A percentile compares a stretch with the other conserved stretches of the same genome.
phyloP scores from a whole-genome alignment of 2,113 vertebrate species.

The Chaetura pelagica region DNA sequence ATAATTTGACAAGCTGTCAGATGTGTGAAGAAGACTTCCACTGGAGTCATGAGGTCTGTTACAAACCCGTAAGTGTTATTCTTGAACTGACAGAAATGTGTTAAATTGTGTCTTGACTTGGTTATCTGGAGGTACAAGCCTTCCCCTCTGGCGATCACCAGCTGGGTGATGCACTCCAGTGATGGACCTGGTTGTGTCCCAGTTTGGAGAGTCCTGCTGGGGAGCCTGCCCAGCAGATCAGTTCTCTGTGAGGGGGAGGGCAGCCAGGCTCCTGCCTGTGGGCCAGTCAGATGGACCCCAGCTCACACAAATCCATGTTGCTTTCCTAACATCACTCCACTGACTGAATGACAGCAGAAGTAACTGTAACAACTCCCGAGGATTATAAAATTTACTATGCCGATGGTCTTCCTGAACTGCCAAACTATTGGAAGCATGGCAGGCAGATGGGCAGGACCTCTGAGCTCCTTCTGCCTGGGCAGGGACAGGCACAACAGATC shows the following conservation, averaged over 20 bases:
- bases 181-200: not conserved
- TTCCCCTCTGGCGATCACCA: not conserved
- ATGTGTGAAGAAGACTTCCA: not conserved
- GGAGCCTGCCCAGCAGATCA: not conserved
- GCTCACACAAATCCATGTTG: fast-evolving
- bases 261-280: not conserved
- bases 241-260: not conserved
- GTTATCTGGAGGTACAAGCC: fast-evolving
- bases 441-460: not conserved
- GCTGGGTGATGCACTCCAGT: fast-evolving
- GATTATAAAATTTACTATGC: not conserved
- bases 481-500: not conserved
- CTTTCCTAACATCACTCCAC: not conserved
- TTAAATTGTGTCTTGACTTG: not conserved
- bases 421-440: fast-evolving
- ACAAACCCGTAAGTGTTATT: not conserved
- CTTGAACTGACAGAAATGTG: not conserved
- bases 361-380: not conserved
- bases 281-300: not conserved
- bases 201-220: not conserved
- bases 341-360: not conserved
- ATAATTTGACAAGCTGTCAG: not conserved
- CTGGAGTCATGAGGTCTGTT: not conserved
- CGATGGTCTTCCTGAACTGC: not conserved
- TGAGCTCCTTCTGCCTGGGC: not conserved